Conservation (phyloP, 1,140 invertebrate species). For the Spodoptera frugiperda region DNA sequence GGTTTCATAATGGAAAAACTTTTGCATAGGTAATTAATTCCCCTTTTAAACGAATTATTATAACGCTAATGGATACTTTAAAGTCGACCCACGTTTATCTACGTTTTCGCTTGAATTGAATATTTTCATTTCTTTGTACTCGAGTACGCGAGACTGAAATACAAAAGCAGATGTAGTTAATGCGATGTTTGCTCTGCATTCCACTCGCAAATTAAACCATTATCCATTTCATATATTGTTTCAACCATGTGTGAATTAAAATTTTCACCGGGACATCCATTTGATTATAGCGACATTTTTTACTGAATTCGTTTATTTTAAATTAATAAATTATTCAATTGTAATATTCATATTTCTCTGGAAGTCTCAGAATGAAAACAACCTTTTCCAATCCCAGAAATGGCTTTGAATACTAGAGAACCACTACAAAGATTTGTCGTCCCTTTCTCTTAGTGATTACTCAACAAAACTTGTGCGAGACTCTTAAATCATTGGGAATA, state of each 20-base stretch:
- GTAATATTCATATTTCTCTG: too few species aligned
- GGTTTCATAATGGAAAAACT: slow-evolving; percentile 53
- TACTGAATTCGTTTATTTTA: too few species aligned
- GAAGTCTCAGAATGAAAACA: too few species aligned
- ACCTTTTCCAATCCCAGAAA: too few species aligned
- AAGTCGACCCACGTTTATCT: slow-evolving; percentile 3
- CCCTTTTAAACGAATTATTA: slow-evolving; percentile 44
- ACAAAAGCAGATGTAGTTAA: slow-evolving; percentile 12
- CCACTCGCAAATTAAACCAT: not conserved
- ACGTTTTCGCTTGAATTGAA: slow-evolving; percentile 24
- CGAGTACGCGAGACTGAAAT: not conserved
- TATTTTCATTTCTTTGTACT: slow-evolving; percentile 20
- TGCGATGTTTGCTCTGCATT: slow-evolving; percentile 2
- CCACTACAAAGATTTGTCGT: too few species aligned
- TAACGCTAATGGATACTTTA: slow-evolving; percentile 13
- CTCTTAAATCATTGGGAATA: not conserved
- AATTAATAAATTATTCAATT: too few species aligned
- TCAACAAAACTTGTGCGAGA: not conserved
- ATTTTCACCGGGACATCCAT: not conserved
- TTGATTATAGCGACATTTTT: too few species aligned
- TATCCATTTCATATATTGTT: not conserved
- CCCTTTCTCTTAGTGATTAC: not conserved
- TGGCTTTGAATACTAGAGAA: not conserved
- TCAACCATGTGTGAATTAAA: not conserved
- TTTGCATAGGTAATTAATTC: slow-evolving; percentile 53